Base-by-base conservation (phyloP, 2,113 vertebrate genomes). In the Sapajus apella region DNA sequence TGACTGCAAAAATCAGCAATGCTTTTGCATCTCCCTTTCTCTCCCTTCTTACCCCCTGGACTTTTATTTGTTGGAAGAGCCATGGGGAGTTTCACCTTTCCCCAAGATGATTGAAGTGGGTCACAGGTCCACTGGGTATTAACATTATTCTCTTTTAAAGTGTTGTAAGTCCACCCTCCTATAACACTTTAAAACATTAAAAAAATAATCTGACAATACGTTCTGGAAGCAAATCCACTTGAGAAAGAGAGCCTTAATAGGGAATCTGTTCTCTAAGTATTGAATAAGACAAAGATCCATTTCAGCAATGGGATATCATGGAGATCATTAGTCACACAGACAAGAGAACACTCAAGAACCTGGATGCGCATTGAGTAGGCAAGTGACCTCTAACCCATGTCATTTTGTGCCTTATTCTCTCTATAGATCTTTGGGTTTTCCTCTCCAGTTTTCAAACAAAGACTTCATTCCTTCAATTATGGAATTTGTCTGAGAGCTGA, bases 1-100 rank as follows among this genome's bases (percentile, higher is more conserved):
- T 87, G 86, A 91, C 27, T 96, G 23, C 30, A 82, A 86, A 66
- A 94, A 92, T 82, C 64, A 90, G 21, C 68, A 86, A 27, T 83
- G 37, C 52, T 90, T 88, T 55, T 73, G 3, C 73, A 87, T n/a
- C 58, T 93, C 37, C 27, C 47, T 10, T 18, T 73, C 35, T n/a
- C 6, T 14, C 12, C 27, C 35, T 91, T 91, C 61, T 85, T 72
- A 64, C 27, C 50, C 2, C 7, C 6, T 75, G 45, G 73, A 8
- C 73, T 96, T 79, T 40, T 12, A 25, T 90, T 47, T 87, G 61
- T 58, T 76, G 14, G 47, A 90, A 45, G 30, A 64, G 18, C 1
- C 27, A 1, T 27, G 30, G 17, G 47, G 5, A 58, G 3, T 86
- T 73, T 50, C 37, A 91, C 21, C 17, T 45, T 85, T 81, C 55